phyloP scores from a whole-genome alignment of 2,113 vertebrate species.

The Leucopsar rothschildi region DNA sequence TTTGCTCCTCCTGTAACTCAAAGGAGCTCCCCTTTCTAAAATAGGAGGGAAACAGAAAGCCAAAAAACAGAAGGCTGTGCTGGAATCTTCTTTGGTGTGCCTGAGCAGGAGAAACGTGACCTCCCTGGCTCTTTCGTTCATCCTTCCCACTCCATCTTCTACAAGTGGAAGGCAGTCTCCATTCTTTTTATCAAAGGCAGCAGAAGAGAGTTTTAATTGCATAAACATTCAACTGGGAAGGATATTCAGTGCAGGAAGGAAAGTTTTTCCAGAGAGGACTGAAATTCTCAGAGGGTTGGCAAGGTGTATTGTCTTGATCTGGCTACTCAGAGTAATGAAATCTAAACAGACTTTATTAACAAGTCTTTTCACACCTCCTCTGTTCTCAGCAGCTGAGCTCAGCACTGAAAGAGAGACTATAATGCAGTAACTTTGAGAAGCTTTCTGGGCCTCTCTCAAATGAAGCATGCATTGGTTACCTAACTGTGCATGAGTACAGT shows the following conservation, averaged over 20 bases:
- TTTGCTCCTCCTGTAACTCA: background rate
- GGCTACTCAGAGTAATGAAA: conserved; percentile 10
- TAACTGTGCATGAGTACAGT: conserved; percentile 29
- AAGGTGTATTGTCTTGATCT: background rate
- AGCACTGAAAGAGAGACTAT: background rate
- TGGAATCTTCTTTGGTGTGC: background rate
- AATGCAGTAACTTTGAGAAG: background rate
- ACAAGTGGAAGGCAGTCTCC: background rate
- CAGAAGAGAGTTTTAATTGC: background rate
- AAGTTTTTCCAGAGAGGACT: background rate
- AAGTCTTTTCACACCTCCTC: conserved; percentile 35
- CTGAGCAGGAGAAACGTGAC: background rate
- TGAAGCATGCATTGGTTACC: conserved; percentile 1
- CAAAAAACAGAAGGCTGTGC: background rate
- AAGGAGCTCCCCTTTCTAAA: background rate
- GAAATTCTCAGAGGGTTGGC: background rate
- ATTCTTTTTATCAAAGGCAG: background rate
- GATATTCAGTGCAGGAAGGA: background rate
- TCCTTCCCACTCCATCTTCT: background rate
- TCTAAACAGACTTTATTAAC: conserved; percentile 45
- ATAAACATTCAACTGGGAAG: background rate
- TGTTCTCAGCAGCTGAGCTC: conserved; percentile 47
- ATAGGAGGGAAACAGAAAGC: background rate
- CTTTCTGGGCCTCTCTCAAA: conserved; percentile 19
- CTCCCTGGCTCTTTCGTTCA: background rate